Conservation (phyloP, 2,113 vertebrate species). For the Tenebrosternarchus preto region DNA sequence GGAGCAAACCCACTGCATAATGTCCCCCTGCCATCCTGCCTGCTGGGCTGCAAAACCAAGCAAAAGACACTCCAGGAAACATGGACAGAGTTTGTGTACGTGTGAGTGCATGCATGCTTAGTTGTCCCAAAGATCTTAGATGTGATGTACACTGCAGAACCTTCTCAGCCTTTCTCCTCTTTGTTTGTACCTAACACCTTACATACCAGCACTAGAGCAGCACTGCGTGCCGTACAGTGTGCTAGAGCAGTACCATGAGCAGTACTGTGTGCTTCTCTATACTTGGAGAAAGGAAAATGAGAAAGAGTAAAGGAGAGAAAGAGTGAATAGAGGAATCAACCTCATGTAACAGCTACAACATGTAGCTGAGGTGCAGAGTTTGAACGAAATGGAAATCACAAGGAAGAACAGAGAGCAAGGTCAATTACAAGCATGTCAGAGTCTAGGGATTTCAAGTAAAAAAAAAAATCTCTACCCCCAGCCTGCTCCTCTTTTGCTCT, state of each 20-base stretch:
- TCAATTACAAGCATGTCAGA: neutral
- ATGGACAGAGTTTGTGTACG: neutral
- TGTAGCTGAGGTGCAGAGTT: neutral
- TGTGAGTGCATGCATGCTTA: neutral
- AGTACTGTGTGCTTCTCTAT: neutral
- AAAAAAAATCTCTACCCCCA: neutral
- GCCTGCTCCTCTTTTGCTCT: too few relatives aligned
- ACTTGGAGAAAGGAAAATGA: neutral
- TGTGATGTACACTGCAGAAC: neutral
- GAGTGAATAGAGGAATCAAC: neutral
- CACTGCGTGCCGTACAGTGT: neutral
- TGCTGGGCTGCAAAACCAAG: neutral
- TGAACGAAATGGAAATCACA: constrained; percentile 5
- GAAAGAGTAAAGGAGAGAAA: constrained; percentile 1
- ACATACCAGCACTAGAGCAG: neutral
- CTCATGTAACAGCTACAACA: neutral
- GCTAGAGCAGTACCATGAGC: too few relatives aligned
- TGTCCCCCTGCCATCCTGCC: neutral
- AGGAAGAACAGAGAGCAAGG: neutral
- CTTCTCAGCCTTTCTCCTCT: neutral
- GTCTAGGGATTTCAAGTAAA: neutral
- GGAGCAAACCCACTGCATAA: neutral
- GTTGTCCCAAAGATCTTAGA: neutral
- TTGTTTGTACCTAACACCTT: neutral
- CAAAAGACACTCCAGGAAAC: neutral